Evolutionary conservation across 2,888 invertebrate species (phyloP).

Genomic region (Cosmia pyralina): DNA sequence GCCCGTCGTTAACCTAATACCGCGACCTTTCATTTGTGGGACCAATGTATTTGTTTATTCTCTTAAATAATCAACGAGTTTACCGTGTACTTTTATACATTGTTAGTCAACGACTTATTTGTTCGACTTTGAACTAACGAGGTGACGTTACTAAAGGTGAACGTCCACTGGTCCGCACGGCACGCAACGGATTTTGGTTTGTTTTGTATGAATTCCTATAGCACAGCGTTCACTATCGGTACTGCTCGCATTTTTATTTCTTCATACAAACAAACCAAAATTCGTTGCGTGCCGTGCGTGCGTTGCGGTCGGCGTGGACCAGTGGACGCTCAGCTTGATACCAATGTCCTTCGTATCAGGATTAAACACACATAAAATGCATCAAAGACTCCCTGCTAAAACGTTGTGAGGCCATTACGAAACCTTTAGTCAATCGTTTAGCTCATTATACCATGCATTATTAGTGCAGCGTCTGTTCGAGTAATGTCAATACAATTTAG

Average conservation of each 20-base stretch:
- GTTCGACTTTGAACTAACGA: conserved; percentile 18
- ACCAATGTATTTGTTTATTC: conserved; percentile 25
- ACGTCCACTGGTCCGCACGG: too few relatives aligned
- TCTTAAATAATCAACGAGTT: conserved; percentile 32
- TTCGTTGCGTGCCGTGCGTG: too few relatives aligned
- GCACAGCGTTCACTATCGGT: too few relatives aligned
- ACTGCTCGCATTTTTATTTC: too few relatives aligned
- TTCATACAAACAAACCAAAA: too few relatives aligned
- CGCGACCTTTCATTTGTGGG: conserved; percentile 18
- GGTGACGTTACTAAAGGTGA: conserved; percentile 8
- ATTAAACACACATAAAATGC: background rate
- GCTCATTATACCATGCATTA: conserved; percentile 35
- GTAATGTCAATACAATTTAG: conserved; percentile 10
- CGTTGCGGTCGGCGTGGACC: too few relatives aligned
- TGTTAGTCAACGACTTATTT: conserved; percentile 20
- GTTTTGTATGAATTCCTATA: too few relatives aligned
- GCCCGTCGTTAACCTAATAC: conserved; percentile 1
- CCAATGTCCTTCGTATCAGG: conserved; percentile 5
- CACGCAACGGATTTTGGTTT: too few relatives aligned
- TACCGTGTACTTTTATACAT: conserved; percentile 7
- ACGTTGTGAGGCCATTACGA: conserved; percentile 1
- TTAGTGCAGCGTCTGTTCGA: conserved; percentile 29
- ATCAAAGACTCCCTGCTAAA: background rate
- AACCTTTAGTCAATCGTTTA: background rate
- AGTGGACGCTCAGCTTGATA: too few relatives aligned